Conservation (phyloP, 2,888 invertebrate species). For the Nephrotoma appendiculata region DNA sequence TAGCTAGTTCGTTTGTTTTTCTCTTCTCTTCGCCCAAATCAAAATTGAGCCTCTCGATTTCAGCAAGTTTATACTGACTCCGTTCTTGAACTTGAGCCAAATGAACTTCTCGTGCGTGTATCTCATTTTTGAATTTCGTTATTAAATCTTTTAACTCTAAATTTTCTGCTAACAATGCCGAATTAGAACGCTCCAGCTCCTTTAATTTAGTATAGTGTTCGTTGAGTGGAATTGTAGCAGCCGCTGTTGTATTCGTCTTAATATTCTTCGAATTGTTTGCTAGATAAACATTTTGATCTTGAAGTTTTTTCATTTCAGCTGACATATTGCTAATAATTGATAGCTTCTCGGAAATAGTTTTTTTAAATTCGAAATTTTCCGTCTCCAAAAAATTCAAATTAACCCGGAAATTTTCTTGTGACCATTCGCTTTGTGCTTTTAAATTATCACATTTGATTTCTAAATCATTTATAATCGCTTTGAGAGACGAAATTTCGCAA, state of each 20-base stretch:
- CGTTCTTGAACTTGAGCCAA: background rate
- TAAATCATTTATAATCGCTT: background rate
- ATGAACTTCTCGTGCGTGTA: background rate
- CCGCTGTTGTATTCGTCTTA: background rate
- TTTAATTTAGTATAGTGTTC: background rate
- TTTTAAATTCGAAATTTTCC: background rate
- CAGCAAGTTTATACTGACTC: background rate
- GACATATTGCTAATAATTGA: background rate
- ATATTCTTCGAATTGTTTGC: background rate
- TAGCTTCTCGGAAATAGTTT: background rate
- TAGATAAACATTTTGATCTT: background rate
- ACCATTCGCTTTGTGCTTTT: background rate
- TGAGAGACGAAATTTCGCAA: background rate
- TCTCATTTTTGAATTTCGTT: background rate
- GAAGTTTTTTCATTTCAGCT: background rate
- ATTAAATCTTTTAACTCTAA: background rate
- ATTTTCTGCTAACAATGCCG: background rate
- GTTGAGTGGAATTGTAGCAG: background rate
- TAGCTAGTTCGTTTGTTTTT: background rate
- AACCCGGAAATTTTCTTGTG: background rate
- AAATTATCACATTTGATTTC: background rate
- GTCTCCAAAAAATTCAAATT: background rate
- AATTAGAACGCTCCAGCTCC: background rate
- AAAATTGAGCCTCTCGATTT: background rate
- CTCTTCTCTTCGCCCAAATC: background rate